Conservation (phyloP, 2,888 invertebrate genomes). For the Chrysina gloriosa region DNA sequence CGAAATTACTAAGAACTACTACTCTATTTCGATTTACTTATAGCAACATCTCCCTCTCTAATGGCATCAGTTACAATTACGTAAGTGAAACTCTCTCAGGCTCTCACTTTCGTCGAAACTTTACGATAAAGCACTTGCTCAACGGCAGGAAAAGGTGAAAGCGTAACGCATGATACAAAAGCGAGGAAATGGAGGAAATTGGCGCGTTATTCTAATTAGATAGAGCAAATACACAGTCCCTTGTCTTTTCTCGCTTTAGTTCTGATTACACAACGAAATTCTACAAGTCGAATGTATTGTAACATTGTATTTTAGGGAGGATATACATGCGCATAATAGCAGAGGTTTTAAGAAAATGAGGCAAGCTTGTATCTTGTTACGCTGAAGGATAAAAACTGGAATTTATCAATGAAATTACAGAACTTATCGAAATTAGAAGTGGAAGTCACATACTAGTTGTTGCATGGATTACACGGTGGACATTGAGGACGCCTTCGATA, state of each 20-base stretch:
- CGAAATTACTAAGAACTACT: too few relatives aligned
- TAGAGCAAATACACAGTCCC: slow-evolving; percentile 33
- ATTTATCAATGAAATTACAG: too few relatives aligned
- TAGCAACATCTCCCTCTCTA: slow-evolving; percentile 2
- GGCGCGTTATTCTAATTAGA: slow-evolving; percentile 34
- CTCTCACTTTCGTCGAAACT: background rate
- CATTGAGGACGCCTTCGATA: too few relatives aligned
- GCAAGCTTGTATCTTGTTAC: slow-evolving; percentile 7
- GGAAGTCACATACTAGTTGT: too few relatives aligned
- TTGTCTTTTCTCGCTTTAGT: slow-evolving; percentile 32
- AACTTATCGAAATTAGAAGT: too few relatives aligned
- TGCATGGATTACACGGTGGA: too few relatives aligned
- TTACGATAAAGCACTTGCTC: slow-evolving; percentile 2
- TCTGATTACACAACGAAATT: slow-evolving; percentile 21
- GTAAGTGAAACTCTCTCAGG: slow-evolving; percentile 4
- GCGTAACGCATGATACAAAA: slow-evolving; percentile 35
- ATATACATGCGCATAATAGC: slow-evolving; percentile 4
- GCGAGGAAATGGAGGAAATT: slow-evolving; percentile 32
- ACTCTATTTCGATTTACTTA: too few relatives aligned
- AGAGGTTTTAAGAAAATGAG: background rate
- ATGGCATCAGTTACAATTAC: slow-evolving; percentile 33
- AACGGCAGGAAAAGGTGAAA: slow-evolving; percentile 30
- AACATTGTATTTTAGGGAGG: slow-evolving; percentile 14
- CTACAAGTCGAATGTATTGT: slow-evolving; percentile 10
- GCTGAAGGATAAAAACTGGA: too few relatives aligned